These are phyloP conservation scores for Neotoxoptera formosana DNA, from an alignment of 1,140 invertebrate genomes.

Conservation along the genomic window DNA sequence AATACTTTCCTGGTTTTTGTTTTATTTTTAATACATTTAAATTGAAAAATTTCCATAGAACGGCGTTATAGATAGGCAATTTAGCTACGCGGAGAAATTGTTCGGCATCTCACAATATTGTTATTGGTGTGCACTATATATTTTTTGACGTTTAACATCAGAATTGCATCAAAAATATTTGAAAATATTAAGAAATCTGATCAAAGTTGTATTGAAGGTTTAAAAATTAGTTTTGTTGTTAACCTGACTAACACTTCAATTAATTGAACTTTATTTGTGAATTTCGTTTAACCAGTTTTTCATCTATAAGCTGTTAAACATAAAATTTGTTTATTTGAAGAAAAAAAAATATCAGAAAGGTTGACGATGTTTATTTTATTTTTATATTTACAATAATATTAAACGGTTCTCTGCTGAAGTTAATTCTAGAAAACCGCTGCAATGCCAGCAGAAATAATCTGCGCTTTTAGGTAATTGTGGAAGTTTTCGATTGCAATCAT, in stretches of 20 bases:
- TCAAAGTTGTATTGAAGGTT: background rate
- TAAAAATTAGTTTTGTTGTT: background rate
- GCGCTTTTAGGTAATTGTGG: constrained; percentile 19
- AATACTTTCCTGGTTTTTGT: background rate
- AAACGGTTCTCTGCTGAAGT: background rate
- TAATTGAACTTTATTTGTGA: background rate
- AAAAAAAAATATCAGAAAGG: background rate
- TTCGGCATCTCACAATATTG: background rate
- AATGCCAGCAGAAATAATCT: background rate
- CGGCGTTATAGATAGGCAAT: background rate
- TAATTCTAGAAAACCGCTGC: background rate
- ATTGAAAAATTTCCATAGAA: background rate
- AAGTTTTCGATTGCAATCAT: constrained; percentile 24
- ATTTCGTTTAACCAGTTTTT: background rate
- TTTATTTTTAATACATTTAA: background rate
- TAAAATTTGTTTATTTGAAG: background rate
- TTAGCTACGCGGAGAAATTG: background rate
- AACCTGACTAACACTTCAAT: background rate
- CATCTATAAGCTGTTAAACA: background rate
- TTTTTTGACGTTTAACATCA: background rate
- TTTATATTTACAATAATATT: background rate
- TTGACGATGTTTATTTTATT: background rate
- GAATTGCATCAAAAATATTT: background rate
- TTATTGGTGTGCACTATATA: background rate
- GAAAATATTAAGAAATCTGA: background rate